A percentile compares a stretch with the other conserved stretches of the same genome.
Evolutionary conservation across 2,113 vertebrate genomes (phyloP).

Genomic region (Morone chrysops): DNA sequence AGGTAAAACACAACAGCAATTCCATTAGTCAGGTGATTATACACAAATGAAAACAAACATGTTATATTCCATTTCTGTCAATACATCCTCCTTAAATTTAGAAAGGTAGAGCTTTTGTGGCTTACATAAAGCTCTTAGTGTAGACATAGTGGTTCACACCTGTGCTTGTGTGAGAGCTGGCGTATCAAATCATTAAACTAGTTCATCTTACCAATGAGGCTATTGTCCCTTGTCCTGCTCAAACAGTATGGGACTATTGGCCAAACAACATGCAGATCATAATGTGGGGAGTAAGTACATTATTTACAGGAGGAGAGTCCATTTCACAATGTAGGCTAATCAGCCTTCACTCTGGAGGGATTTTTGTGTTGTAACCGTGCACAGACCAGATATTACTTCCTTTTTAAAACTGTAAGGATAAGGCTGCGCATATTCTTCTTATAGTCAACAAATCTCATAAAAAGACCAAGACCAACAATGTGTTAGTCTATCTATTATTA

Average conservation of each 20-base stretch:
- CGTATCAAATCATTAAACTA: conserved; percentile 22
- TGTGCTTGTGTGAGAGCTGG: conserved; percentile 34
- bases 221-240: conserved; percentile 58
- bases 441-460: background rate
- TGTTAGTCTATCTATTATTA: background rate
- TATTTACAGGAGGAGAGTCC: background rate
- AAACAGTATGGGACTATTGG: conserved; percentile 35
- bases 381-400: background rate
- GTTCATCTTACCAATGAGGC: conserved; percentile 25
- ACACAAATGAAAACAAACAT: no score
- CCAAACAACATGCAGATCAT: conserved; percentile 12
- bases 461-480: background rate
- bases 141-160: conserved; percentile 10
- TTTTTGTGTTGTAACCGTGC: background rate
- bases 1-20: no score
- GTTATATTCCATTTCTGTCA: no score
- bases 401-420: background rate
- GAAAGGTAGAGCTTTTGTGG: background rate
- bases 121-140: background rate
- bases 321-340: conserved; percentile 1
- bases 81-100: no score
- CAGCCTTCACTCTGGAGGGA: background rate
- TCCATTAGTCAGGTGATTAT: no score
- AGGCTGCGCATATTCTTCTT: background rate
- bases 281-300: background rate